Base-by-base conservation (phyloP, 2,113 vertebrate species). In the Syngnathus scovelli region DNA sequence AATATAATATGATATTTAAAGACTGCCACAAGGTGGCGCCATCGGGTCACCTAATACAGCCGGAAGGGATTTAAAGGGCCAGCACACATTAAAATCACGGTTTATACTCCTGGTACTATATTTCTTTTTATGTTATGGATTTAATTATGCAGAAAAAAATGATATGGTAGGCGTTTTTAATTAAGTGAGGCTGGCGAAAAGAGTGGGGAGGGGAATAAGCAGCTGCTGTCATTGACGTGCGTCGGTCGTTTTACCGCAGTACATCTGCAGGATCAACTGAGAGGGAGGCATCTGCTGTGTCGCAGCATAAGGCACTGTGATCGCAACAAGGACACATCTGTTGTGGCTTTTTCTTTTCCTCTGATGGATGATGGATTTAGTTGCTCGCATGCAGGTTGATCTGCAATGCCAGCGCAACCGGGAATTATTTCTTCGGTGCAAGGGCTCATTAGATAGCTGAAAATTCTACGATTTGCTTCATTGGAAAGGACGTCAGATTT, bases 181-280 rank as follows among this genome's bases (percentile, higher is more conserved):
- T 9, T 1, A 5, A 41, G 18, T 18, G 44, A 7, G 15, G 16
- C 4, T 0, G 8, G 2, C 9, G 48, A 23, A 65, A 2, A 44
- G 6, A 2, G 48, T 2, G 16, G 23, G 43, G 3, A 61, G 10
- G 51, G 62, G 38, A 23, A 0, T 52, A 41, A 58, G 70, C 75
- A 60, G 27, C 72, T 21, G 69, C 12, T 8, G 21, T 44, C 39
- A 27, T 7, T 27, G 61, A 21, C 61, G 21, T 8, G n/a, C 52
- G 8, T 13, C 18, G 36, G 44, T 36, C n/a, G 39, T 85, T 87
- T 89, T 90, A 88, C 89, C 90, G 88, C 90, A 92, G 79, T 91
- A 87, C 86, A 86, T 89, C 89, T 73, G 85, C 85, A 82, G 83
- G 70, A 67, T 65, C 71, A 39, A n/a, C 74, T 15, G 62, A 56